Conservation (phyloP, 2,797 vertebrate species). For the Tolypeutes matacus region DNA sequence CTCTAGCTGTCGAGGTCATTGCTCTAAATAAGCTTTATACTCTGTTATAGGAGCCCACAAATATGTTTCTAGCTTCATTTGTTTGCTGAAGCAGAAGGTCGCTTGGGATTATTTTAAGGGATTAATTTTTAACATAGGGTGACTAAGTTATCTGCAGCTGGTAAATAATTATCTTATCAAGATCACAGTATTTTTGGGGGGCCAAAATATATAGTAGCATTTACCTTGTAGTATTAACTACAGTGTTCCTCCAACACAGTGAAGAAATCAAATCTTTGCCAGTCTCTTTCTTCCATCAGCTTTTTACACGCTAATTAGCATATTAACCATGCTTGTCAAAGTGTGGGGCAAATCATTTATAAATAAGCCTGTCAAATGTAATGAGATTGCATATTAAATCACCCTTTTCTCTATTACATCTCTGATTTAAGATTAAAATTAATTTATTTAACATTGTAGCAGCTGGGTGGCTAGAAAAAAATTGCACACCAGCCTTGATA, state of each 20-base stretch:
- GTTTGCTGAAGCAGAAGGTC: conserved; percentile 78
- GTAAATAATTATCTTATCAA: conserved; percentile 70
- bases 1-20: conserved; percentile 36
- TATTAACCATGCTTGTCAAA: conserved; percentile 80
- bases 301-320: conserved; percentile 77
- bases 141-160: conserved; percentile 75
- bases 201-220: not conserved
- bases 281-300: conserved; percentile 78
- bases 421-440: conserved; percentile 84
- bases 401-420: conserved; percentile 75
- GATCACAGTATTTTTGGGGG: conserved; percentile 46
- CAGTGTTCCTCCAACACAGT: conserved; percentile 29
- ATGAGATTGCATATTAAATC: conserved; percentile 82
- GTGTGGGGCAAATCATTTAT: conserved; percentile 77
- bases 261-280: conserved; percentile 32
- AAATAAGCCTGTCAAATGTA: conserved; percentile 80
- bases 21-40: conserved; percentile 68
- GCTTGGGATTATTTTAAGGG: conserved; percentile 79
- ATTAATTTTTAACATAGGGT: conserved; percentile 80
- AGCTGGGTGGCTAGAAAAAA: conserved; percentile 64
- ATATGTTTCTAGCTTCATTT: conserved; percentile 62
- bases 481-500: conserved; percentile 68
- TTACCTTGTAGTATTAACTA: not conserved
- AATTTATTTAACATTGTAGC: conserved; percentile 79
- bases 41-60: conserved; percentile 62